Evolutionary conservation across 2,113 vertebrate genomes (phyloP), one percentile per base, ranked within the genome.

Genomic region (Syngnathus typhle): DNA sequence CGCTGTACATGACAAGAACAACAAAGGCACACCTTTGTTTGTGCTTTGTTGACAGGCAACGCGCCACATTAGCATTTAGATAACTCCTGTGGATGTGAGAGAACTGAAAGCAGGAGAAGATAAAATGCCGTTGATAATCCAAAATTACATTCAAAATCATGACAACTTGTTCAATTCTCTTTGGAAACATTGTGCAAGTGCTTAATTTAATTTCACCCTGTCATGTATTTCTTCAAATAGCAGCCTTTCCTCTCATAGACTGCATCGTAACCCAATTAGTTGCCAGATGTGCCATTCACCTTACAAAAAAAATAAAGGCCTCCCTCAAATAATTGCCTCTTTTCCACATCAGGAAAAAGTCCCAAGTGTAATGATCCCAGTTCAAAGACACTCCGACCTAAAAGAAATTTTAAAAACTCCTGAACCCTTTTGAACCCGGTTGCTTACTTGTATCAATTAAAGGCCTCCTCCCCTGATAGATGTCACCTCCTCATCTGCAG

Each of bases 11-110:
- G 61, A 46, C 61, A 27, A 32, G 13, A 62, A 18, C 38, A 43
- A 38, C 58, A 47, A 47, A n/a, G 18, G 69, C 75, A 75, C 66
- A 60, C 54, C 68, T 74, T 56, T 71, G 66, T 83, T 82, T 78
- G 76, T 71, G 43, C 75, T 44, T 71, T 27, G 81, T 76, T 87
- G 85, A 87, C 86, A 83, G 84, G 83, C 71, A 69, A 85, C 78
- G 78, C 27, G 27, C 27, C 27, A 79, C 88, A 91, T 92, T 92
- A 90, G 91, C 91, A 92, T 92, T 90, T 91, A 91, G 91, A 91
- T 90, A 88, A 91, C 88, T 78, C 81, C 72, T 74, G 70, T 80
- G 84, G 86, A 88, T 77, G 65, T 70, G 63, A 72, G 82, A 78
- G 85, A 89, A 88, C 77, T 79, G 75, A 79, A 88, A 83, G 84